Evolutionary conservation across 2,797 vertebrate species (phyloP), one percentile per base, ranked within the genome.

Genomic region (Buphagus erythrorhynchus): DNA sequence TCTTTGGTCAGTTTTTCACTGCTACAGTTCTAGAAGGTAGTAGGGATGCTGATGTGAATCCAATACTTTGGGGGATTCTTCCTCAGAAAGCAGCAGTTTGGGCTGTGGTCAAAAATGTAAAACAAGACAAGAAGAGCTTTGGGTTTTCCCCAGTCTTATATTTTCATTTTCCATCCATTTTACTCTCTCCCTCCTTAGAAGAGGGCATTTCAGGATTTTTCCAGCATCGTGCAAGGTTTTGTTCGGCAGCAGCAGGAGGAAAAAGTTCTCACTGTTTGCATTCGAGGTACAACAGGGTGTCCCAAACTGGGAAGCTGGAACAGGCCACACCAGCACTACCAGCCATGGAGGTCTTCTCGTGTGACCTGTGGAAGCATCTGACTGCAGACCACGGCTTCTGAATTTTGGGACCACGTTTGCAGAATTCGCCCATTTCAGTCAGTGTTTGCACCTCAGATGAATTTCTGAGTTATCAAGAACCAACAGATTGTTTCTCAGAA

Each of bases 381-480:
- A 38, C 31, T 65, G 16, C 35, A 78, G 58, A 68, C 15, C 12
- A 49, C 1, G 0, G 22, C 38, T 62, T 76, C 0, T 1, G 58
- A 78, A 78, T 62, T 84, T 25, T 29, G 31, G 38, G 35, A 24
- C 16, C 1, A 0, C 1, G 1, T 72, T 75, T 92, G 29, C 36
- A 75, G 49, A 76, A 54, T 75, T 63, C 52, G 74, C 55, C 8
- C 8, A 11, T 54, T 92, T 81, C 83, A 78, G 31, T 11, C 38
- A 51, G 8, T 51, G 31, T 17, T 66, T 66, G 10, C 29, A 82
- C 55, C 86, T 86, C 4, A 0, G 33, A 74, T 79, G 26, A 85
- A 89, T 88, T 87, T 92, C 68, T 69, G 63, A 91, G 74, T 93
- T 96, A 96, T 96, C 92, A 93, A 96, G 80, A 88, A 80, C 8